Evolutionary conservation across 2,113 vertebrate species (phyloP).

Genomic region (Steatornis caripensis): DNA sequence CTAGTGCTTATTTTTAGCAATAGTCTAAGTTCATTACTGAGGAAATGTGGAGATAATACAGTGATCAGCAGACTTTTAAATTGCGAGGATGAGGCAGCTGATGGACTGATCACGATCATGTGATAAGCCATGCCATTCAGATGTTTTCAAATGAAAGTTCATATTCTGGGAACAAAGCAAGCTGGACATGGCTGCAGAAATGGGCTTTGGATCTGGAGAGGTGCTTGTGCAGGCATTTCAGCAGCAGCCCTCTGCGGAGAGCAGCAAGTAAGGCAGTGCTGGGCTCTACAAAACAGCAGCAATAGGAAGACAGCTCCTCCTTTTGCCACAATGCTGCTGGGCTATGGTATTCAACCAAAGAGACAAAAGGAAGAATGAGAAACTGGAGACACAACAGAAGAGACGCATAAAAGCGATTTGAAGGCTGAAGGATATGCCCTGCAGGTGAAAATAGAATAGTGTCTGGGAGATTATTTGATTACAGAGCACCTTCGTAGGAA

Average conservation of each 20-base stretch:
- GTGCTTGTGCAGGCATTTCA: background rate
- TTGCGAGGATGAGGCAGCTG: background rate
- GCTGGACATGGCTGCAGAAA: accelerated
- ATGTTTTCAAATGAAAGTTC: background rate
- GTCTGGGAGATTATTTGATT: background rate
- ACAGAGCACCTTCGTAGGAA: background rate
- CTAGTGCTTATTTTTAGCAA: background rate
- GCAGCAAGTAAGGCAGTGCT: background rate
- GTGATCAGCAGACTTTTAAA: background rate
- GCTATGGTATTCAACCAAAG: background rate
- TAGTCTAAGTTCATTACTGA: background rate
- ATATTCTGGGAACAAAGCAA: background rate
- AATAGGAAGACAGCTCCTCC: background rate
- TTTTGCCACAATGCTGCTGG: background rate
- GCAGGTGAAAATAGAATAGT: background rate
- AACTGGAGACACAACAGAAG: background rate
- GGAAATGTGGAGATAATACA: background rate
- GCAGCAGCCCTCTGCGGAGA: background rate
- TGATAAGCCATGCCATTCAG: background rate
- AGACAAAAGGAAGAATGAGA: background rate
- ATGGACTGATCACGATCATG: background rate
- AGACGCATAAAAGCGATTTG: background rate
- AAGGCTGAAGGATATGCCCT: background rate
- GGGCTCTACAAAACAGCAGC: background rate
- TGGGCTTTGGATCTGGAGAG: background rate